Evolutionary conservation across 2,888 invertebrate genomes (phyloP).

Genomic region (Drosophila pseudotakahashii): DNA sequence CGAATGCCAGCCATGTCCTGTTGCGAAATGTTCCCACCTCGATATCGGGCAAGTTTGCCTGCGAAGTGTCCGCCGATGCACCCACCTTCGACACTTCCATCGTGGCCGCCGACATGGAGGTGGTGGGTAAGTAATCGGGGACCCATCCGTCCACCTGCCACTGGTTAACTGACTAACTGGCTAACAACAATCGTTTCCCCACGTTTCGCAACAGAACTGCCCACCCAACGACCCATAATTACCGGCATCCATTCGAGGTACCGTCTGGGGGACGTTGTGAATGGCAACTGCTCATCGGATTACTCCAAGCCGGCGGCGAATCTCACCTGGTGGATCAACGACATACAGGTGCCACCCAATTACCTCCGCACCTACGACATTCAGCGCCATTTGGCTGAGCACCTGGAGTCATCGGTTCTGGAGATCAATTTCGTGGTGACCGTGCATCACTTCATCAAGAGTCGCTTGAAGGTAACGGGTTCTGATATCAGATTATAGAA

Average conservation of each 20-base stretch:
- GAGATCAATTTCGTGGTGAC: slow-evolving; percentile 83
- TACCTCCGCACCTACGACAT: slow-evolving; percentile 80
- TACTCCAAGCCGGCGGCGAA: slow-evolving; percentile 86
- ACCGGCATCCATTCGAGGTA: slow-evolving; percentile 86
- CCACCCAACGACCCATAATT: slow-evolving; percentile 85
- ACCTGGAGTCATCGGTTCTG: slow-evolving; percentile 81
- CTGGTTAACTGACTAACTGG: neutral
- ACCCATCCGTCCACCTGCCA: no score
- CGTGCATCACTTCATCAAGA: slow-evolving; percentile 82
- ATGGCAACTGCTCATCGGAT: slow-evolving; percentile 86
- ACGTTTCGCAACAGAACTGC: slow-evolving; percentile 82
- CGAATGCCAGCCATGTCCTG: slow-evolving; percentile 83
- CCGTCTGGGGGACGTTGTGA: slow-evolving; percentile 85
- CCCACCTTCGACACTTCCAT: slow-evolving; percentile 84
- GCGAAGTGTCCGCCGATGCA: slow-evolving; percentile 84
- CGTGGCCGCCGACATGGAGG: slow-evolving; percentile 83
- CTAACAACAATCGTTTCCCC: slow-evolving; percentile 10
- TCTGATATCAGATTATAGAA: no score
- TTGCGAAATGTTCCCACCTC: slow-evolving; percentile 81
- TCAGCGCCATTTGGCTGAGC: slow-evolving; percentile 81
- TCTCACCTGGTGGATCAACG: slow-evolving; percentile 87
- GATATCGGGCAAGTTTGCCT: slow-evolving; percentile 83
- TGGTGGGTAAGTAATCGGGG: slow-evolving; percentile 77
- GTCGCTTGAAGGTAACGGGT: slow-evolving; percentile 81
- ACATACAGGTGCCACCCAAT: slow-evolving; percentile 82